Evolutionary conservation across 1,140 invertebrate species (phyloP).

Genomic region (Drosophila athabasca): DNA sequence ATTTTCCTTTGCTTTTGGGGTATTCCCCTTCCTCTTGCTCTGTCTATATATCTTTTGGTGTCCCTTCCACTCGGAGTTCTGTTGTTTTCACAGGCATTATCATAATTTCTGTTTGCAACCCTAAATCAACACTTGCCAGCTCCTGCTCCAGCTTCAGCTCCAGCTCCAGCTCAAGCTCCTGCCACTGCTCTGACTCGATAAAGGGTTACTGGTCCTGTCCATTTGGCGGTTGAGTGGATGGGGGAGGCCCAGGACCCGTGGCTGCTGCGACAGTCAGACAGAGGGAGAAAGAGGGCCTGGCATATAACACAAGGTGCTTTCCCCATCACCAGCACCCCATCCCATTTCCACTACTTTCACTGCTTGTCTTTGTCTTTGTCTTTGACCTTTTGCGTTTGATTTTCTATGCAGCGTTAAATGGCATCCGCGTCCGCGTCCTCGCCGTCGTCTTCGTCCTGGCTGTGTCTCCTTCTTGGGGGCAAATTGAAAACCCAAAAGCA

Average conservation of each 20-base stretch:
- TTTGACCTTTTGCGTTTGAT: constrained; percentile 74
- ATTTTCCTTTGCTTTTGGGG: constrained; percentile 74
- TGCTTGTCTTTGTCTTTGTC: constrained; percentile 31
- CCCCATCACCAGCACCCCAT: constrained; percentile 1
- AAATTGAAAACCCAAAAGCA: constrained; percentile 79
- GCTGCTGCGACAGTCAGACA: not conserved
- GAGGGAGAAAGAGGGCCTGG: constrained; percentile 4
- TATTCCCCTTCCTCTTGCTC: constrained; percentile 17
- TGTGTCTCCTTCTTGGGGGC: constrained; percentile 53
- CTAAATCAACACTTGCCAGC: constrained; percentile 73
- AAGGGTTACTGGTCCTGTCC: constrained; percentile 62
- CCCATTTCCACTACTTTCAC: not conserved
- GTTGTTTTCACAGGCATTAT: constrained; percentile 82
- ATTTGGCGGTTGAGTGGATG: constrained; percentile 34
- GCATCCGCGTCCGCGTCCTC: constrained; percentile 50
- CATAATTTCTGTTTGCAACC: constrained; percentile 83
- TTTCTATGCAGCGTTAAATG: constrained; percentile 79
- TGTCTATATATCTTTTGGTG: not conserved
- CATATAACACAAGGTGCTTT: constrained; percentile 68
- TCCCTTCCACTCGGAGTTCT: constrained; percentile 25
- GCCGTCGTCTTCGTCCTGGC: constrained; percentile 25
- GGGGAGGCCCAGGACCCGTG: not conserved
- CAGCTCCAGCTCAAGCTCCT: not conserved
- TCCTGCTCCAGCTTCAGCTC: constrained; percentile 4
- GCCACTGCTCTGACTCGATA: constrained; percentile 56